Percentiles rank a stretch among this genome's conserved stretches.
Evolutionary conservation across 2,113 vertebrate genomes (phyloP).

Genomic region (Leptodactylus fuscus): DNA sequence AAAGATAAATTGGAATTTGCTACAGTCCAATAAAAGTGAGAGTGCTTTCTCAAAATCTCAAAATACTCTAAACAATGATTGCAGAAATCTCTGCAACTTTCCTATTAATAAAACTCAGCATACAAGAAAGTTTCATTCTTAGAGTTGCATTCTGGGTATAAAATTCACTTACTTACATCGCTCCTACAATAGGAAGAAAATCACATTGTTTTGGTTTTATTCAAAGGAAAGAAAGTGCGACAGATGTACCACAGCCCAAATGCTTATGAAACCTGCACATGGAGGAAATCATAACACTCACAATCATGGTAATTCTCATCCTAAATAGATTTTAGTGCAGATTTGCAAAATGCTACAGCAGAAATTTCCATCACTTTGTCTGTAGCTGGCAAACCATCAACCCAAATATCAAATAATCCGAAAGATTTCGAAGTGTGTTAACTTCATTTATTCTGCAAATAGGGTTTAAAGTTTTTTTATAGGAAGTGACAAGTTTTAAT

Average conservation of each 20-base stretch:
- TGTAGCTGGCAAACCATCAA: constrained; percentile 13
- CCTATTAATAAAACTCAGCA: background rate
- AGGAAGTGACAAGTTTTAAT: background rate
- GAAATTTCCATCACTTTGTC: background rate
- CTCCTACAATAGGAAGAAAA: background rate
- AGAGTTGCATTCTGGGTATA: no score
- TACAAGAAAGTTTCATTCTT: background rate
- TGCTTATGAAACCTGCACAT: background rate
- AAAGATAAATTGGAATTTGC: background rate
- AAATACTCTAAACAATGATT: no score
- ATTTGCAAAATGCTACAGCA: background rate
- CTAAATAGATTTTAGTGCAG: constrained; percentile 36
- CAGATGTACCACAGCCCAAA: background rate
- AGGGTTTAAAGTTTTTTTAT: background rate
- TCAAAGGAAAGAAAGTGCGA: background rate
- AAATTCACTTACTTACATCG: no score
- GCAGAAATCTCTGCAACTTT: no score
- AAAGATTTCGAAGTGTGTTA: constrained; percentile 15
- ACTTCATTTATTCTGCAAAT: constrained; percentile 10
- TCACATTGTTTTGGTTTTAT: background rate
- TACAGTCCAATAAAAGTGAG: background rate
- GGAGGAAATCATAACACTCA: background rate
- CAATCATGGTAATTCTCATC: constrained; percentile 3
- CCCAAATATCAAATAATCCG: constrained; percentile 14
- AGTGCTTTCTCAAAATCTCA: no score